Evolutionary conservation across 2,888 invertebrate genomes (phyloP).

Genomic region (Caenorhabditis sp.): DNA sequence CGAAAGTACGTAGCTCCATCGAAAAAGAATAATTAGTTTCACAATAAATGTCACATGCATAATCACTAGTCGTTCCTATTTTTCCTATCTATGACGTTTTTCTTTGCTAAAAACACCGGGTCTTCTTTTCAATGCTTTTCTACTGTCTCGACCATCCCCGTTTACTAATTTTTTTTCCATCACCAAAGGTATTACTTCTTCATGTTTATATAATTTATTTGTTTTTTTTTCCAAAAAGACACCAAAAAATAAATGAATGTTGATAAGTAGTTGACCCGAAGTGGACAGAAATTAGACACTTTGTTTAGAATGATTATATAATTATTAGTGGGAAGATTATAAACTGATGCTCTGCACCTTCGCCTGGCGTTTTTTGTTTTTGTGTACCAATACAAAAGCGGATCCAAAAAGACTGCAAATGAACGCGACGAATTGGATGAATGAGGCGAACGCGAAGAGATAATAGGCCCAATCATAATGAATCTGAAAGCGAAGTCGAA

Average conservation of each 20-base stretch:
- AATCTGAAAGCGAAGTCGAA: slow-evolving; percentile 36
- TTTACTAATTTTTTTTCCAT: neutral
- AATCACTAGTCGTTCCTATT: too few relatives aligned
- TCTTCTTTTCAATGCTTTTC: neutral
- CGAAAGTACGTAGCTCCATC: slow-evolving; percentile 45
- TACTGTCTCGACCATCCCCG: neutral
- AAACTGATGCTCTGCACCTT: slow-evolving; percentile 24
- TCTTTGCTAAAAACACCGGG: slow-evolving; percentile 13
- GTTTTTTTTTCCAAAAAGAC: neutral
- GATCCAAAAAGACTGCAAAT: slow-evolving; percentile 40
- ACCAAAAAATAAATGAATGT: neutral
- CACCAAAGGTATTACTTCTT: neutral
- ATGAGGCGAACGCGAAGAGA: slow-evolving; percentile 35
- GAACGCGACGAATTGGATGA: slow-evolving; percentile 41
- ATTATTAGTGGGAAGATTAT: neutral
- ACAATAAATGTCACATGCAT: neutral
- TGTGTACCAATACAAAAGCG: slow-evolving; percentile 38
- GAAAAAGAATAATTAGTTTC: slow-evolving; percentile 49
- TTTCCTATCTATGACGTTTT: neutral
- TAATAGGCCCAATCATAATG: slow-evolving; percentile 61
- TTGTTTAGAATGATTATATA: neutral
- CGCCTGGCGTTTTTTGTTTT: slow-evolving; percentile 35
- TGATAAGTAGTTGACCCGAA: neutral
- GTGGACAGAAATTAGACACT: neutral
- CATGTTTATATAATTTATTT: neutral